These are phyloP conservation scores for Drosophila azteca DNA, from an alignment of 1,140 invertebrate species.

Conservation along the genomic window DNA sequence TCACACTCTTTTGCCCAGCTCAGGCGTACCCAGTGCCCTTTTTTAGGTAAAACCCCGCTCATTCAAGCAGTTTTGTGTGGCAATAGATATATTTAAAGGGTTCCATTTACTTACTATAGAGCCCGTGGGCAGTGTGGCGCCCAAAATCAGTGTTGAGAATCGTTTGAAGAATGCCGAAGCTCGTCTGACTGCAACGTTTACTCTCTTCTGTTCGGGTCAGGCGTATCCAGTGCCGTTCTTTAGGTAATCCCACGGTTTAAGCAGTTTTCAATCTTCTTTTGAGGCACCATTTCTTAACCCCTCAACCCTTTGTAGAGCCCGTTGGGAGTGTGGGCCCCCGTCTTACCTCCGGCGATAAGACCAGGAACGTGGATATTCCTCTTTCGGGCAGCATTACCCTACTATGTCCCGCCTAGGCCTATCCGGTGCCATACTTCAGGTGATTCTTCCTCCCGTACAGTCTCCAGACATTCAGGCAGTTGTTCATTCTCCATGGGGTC, in stretches of 20 bases:
- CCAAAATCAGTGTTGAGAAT: constrained; percentile 85
- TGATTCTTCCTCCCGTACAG: not conserved
- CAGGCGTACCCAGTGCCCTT: constrained; percentile 88
- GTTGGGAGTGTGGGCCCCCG: constrained; percentile 67
- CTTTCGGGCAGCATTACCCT: constrained; percentile 84
- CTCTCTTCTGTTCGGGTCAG: constrained; percentile 86
- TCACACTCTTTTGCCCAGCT: constrained; percentile 85
- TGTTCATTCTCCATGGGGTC: not conserved
- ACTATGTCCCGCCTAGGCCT: constrained; percentile 88
- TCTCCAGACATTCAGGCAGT: constrained; percentile 39
- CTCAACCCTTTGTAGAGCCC: constrained; percentile 41
- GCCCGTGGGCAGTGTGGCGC: constrained; percentile 84
- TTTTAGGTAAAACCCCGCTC: constrained; percentile 85
- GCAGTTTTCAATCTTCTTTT: constrained; percentile 40
- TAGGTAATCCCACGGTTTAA: constrained; percentile 84
- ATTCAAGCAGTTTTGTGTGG: constrained; percentile 57
- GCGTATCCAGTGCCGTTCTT: constrained; percentile 87
- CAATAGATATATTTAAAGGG: constrained; percentile 1
- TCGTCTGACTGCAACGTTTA: constrained; percentile 71
- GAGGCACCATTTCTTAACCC: no score
- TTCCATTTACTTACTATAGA: constrained; percentile 60
- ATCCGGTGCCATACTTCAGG: constrained; percentile 85
- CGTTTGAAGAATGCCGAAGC: constrained; percentile 86
- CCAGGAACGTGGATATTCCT: constrained; percentile 71
- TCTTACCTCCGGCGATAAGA: constrained; percentile 69